Percentiles rank a stretch among this genome's conserved stretches.
Evolutionary conservation across 2,113 vertebrate genomes (phyloP).

Genomic region (Herpetotheres cachinnans): DNA sequence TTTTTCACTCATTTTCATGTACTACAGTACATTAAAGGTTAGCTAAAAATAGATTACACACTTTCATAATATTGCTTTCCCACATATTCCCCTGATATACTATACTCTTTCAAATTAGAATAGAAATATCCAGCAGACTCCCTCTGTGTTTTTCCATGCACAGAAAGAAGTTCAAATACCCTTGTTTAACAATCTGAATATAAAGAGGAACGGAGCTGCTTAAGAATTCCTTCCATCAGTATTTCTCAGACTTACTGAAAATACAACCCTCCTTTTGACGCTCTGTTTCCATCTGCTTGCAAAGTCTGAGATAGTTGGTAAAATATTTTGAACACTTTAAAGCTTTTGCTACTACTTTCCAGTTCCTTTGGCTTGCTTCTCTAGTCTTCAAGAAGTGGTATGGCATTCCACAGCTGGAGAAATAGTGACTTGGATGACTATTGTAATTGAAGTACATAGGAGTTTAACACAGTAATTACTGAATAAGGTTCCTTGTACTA

Average conservation of each 20-base stretch:
- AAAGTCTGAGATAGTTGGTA: background rate
- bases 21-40: background rate
- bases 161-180: conserved; percentile 21
- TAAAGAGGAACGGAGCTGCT: background rate
- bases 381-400: background rate
- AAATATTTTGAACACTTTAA: background rate
- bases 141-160: background rate
- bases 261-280: background rate
- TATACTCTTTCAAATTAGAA: conserved; percentile 11
- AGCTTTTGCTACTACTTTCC: background rate
- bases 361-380: background rate
- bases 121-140: conserved; percentile 6
- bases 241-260: background rate
- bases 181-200: conserved; percentile 16
- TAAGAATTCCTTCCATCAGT: conserved; percentile 1
- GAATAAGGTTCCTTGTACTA: background rate
- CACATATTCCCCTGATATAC: background rate
- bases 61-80: conserved; percentile 1
- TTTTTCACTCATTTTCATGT: background rate
- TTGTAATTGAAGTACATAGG: background rate
- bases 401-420: background rate
- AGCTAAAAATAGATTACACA: conserved; percentile 14
- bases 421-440: background rate
- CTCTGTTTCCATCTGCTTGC: background rate
- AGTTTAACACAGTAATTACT: background rate